These are phyloP conservation scores for Nothoprocta perdicaria DNA, from an alignment of 2,113 vertebrate species.

Conservation along the genomic window DNA sequence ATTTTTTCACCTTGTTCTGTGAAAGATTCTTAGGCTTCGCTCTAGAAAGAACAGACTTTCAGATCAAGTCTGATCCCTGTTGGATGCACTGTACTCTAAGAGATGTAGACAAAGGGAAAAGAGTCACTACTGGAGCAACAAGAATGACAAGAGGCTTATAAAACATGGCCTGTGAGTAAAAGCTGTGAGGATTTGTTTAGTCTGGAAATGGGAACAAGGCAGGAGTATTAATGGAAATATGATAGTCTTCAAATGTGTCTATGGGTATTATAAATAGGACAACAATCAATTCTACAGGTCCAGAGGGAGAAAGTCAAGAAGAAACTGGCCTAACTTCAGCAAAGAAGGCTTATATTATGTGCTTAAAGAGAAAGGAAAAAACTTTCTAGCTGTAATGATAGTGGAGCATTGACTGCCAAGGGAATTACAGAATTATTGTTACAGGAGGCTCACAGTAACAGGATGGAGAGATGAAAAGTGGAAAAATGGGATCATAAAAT, in stretches of 20 bases:
- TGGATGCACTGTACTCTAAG: background rate
- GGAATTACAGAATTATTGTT: background rate
- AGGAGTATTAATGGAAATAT: background rate
- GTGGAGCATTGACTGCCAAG: background rate
- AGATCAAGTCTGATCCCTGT: background rate
- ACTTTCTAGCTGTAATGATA: background rate
- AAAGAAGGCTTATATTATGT: background rate
- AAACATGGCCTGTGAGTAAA: background rate
- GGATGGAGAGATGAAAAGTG: background rate
- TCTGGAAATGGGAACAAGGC: constrained; percentile 24
- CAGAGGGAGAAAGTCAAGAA: background rate
- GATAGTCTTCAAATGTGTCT: background rate
- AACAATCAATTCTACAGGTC: background rate
- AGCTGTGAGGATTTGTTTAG: constrained; percentile 37
- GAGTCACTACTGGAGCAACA: background rate
- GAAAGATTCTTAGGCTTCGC: background rate
- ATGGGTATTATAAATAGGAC: background rate
- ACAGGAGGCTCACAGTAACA: background rate
- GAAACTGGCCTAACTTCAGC: background rate
- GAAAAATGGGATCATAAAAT: background rate
- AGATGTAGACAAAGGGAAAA: background rate
- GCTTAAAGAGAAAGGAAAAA: background rate
- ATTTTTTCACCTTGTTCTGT: background rate
- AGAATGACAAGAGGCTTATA: background rate
- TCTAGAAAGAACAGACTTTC: no score